Percentiles rank a stretch among this genome's conserved stretches.
phyloP scores from a whole-genome alignment of 2,888 invertebrate genomes.

The Tetragonisca angustula region DNA sequence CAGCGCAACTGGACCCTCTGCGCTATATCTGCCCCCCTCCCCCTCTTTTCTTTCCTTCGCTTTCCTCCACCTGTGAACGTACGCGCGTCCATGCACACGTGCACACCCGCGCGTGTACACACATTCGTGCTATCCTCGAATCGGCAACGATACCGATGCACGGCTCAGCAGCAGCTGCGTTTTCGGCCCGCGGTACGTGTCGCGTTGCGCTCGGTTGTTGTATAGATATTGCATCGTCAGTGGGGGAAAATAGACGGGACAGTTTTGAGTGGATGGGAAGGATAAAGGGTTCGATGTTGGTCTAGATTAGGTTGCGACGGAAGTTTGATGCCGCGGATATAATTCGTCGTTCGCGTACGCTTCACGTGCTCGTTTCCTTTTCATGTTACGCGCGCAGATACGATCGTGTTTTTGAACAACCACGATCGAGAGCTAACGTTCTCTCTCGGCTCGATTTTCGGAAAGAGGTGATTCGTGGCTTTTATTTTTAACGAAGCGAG shows the following conservation, averaged over 20 bases:
- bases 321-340: conserved; percentile 2
- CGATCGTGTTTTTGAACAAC: background rate
- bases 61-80: background rate
- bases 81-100: background rate
- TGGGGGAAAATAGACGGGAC: background rate
- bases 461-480: background rate
- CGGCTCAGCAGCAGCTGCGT: conserved; percentile 9
- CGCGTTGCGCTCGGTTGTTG: conserved; percentile 3
- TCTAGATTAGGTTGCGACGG: background rate
- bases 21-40: background rate
- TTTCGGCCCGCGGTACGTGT: background rate
- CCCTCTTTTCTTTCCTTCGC: conserved; percentile 17
- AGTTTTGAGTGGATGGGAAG: background rate
- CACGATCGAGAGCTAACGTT: too few species aligned
- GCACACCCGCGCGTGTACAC: background rate
- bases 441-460: too few species aligned
- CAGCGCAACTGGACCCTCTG: conserved; percentile 46
- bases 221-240: conserved; percentile 15
- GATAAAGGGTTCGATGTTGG: background rate
- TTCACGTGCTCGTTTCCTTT: background rate
- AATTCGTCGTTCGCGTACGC: too few species aligned
- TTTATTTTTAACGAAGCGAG: background rate
- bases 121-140: conserved; percentile 10
- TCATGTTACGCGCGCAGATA: background rate
- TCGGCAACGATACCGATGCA: background rate